These are phyloP conservation scores for Alentia gelatinosa DNA, from an alignment of 2,888 invertebrate species.

Conservation along the genomic window DNA sequence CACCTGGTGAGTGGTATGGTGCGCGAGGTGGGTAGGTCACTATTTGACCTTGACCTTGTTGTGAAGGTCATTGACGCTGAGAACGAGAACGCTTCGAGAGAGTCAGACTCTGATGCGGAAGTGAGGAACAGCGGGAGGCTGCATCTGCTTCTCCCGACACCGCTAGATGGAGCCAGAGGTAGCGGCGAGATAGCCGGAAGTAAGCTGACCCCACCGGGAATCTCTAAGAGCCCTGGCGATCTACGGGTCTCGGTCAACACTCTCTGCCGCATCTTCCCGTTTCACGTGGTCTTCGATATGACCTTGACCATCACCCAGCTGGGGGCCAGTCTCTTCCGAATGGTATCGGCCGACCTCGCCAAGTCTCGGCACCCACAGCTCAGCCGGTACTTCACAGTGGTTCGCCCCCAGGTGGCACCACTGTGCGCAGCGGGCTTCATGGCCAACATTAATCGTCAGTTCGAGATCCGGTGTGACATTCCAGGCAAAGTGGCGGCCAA, in stretches of 20 bases:
- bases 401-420: background rate
- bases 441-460: slow-evolving; percentile 6
- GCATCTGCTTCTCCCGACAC: background rate
- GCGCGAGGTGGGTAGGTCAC: background rate
- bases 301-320: slow-evolving; percentile 93
- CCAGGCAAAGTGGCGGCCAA: background rate
- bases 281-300: slow-evolving; percentile 96
- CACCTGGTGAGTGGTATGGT: background rate
- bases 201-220: background rate
- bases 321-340: slow-evolving; percentile 89
- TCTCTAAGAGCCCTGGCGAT: slow-evolving; percentile 6
- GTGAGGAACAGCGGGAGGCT: background rate
- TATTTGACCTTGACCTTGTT: slow-evolving; percentile 1
- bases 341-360: slow-evolving; percentile 85
- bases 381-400: slow-evolving; percentile 12
- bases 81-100: no score
- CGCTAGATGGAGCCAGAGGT: background rate
- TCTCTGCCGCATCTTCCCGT: slow-evolving; percentile 90
- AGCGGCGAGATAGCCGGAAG: background rate
- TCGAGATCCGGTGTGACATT: background rate
- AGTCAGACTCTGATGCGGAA: background rate
- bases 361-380: slow-evolving; percentile 57
- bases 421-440: background rate
- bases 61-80: background rate
- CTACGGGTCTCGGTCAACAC: slow-evolving; percentile 63